Conservation (phyloP, 2,888 invertebrate genomes). For the Acrobasis suavella region DNA sequence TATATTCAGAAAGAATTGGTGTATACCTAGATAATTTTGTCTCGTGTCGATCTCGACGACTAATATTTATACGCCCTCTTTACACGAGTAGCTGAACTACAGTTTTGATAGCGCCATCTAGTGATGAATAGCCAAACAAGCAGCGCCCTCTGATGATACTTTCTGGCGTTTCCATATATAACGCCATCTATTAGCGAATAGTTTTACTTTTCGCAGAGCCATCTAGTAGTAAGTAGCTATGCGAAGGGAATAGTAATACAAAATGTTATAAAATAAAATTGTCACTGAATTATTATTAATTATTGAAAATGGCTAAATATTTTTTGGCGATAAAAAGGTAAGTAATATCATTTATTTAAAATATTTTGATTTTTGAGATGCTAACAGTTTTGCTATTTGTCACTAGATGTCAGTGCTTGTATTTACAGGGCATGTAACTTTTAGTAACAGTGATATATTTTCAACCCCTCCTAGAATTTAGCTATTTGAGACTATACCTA, state of each 20-base stretch:
- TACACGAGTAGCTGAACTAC: constrained; percentile 3
- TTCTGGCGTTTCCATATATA: not conserved
- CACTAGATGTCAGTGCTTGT: constrained; percentile 35
- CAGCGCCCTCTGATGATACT: not conserved
- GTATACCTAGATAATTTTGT: too few relatives aligned
- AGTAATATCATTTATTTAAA: too few relatives aligned
- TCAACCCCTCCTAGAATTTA: not conserved
- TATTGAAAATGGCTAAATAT: too few relatives aligned
- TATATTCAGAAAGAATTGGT: too few relatives aligned
- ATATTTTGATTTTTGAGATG: not conserved
- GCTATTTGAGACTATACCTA: not conserved
- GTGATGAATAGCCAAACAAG: constrained; percentile 28
- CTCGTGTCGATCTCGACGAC: not conserved
- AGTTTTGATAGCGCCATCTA: constrained; percentile 36
- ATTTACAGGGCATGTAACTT: constrained; percentile 13
- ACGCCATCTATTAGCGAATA: constrained; percentile 30
- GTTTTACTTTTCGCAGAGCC: constrained; percentile 26
- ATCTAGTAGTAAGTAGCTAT: constrained; percentile 36
- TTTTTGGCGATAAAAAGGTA: too few relatives aligned
- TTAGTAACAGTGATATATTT: not conserved
- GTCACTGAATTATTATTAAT: too few relatives aligned
- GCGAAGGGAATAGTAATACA: not conserved
- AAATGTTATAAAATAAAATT: too few relatives aligned
- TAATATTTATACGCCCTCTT: not conserved
- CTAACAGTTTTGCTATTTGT: constrained; percentile 29